phyloP scores from a whole-genome alignment of 2,888 invertebrate species.

The Synanthedon formicaeformis region DNA sequence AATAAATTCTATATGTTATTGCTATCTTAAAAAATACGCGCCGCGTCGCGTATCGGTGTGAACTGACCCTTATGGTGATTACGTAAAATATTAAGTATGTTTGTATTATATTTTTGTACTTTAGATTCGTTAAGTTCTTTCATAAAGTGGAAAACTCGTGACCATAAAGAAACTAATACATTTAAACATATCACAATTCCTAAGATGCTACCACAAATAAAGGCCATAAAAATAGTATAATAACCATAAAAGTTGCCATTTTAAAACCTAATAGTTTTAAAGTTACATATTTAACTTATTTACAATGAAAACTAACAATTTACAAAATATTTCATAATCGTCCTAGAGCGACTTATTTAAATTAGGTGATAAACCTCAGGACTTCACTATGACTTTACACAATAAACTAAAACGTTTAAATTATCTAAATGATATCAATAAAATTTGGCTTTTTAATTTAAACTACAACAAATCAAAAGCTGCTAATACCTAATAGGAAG shows the following conservation, averaged over 20 bases:
- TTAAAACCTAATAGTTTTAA: conserved; percentile 44
- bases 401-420: conserved; percentile 64
- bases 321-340: conserved; percentile 50
- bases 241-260: conserved; percentile 30
- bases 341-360: conserved; percentile 67
- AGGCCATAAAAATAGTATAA: conserved; percentile 39
- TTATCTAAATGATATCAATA: conserved; percentile 66
- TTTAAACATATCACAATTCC: conserved; percentile 65
- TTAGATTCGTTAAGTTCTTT: conserved; percentile 14
- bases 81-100: conserved; percentile 33
- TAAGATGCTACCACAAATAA: conserved; percentile 68
- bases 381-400: conserved; percentile 66
- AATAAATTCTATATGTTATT: no score
- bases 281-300: conserved; percentile 56
- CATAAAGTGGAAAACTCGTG: no score
- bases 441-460: conserved; percentile 64
- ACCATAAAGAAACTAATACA: conserved; percentile 19
- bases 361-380: conserved; percentile 62
- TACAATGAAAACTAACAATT: conserved; percentile 67
- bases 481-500: conserved; percentile 65
- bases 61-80: neutral
- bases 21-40: no score
- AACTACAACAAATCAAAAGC: conserved; percentile 63
- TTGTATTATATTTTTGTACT: conserved; percentile 60
- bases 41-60: no score